Conservation (phyloP, 2,113 vertebrate species). For the Larimichthys polyactis region DNA sequence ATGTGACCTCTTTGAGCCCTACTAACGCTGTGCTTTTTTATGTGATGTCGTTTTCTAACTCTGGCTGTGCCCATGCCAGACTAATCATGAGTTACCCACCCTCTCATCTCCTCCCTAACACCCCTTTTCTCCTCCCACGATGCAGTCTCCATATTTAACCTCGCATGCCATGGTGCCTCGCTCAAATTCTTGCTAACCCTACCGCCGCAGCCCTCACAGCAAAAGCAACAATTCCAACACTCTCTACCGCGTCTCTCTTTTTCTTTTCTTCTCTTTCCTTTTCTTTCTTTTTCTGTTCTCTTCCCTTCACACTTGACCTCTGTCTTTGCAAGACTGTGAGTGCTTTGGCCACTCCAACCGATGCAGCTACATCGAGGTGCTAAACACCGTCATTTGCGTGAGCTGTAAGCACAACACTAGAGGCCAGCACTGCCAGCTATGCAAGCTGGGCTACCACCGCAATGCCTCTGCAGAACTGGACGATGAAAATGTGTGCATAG, state of each 20-base stretch:
- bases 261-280: constrained; percentile 39
- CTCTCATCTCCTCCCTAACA: constrained; percentile 35
- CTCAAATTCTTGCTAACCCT: constrained; percentile 76
- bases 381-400: constrained; percentile 99
- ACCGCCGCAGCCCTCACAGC: constrained; percentile 69
- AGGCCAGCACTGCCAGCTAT: constrained; percentile 99
- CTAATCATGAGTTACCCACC: constrained; percentile 69
- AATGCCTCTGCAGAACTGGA: constrained; percentile 98
- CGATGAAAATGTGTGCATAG: constrained; percentile 99
- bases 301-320: constrained; percentile 54
- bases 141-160: constrained; percentile 82
- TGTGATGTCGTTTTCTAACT: constrained; percentile 80
- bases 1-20: constrained; percentile 63
- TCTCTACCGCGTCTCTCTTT: constrained; percentile 63
- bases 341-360: constrained; percentile 99
- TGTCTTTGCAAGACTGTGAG: constrained; percentile 97
- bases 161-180: constrained; percentile 89
- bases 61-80: constrained; percentile 72
- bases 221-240: constrained; percentile 64
- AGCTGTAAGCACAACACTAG: constrained; percentile 99
- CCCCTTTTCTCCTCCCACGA: constrained; percentile 18
- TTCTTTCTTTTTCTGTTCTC: constrained; percentile 75
- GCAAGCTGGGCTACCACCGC: constrained; percentile 99
- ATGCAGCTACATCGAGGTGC: constrained; percentile 99
- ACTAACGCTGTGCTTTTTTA: constrained; percentile 78